A percentile compares a stretch with the other conserved stretches of the same genome.
Conservation (phyloP, 1,140 invertebrate genomes). For the Heterodera carotae region DNA sequence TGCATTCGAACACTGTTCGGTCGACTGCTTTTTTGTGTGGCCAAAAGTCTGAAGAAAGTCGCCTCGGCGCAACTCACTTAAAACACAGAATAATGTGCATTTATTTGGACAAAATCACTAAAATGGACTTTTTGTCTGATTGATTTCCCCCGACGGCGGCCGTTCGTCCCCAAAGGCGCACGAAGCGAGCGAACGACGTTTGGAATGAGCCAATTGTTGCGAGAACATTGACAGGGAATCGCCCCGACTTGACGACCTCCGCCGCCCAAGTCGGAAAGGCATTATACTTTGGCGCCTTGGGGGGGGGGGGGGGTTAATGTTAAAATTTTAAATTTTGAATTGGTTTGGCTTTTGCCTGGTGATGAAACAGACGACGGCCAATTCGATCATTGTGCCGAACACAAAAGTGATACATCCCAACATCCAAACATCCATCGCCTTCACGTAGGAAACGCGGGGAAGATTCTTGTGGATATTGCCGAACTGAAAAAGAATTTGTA, state of each 20-base stretch:
- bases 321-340: too few relatives aligned
- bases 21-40: not conserved
- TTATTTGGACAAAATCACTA: not conserved
- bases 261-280: slow-evolving; percentile 21
- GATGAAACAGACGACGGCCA: slow-evolving; percentile 64
- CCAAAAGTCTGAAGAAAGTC: not conserved
- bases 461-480: slow-evolving; percentile 64
- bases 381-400: slow-evolving; percentile 63
- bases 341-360: slow-evolving; percentile 30
- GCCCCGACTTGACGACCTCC: not conserved
- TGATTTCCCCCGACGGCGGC: not conserved
- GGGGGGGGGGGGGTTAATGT: too few relatives aligned
- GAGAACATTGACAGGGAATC: slow-evolving; percentile 5
- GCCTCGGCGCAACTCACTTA: slow-evolving; percentile 1
- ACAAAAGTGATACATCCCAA: slow-evolving; percentile 64
- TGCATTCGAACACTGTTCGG: slow-evolving; percentile 11
- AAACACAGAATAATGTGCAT: not conserved
- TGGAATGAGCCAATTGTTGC: slow-evolving; percentile 8
- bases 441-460: slow-evolving; percentile 62
- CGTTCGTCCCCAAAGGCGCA: not conserved
- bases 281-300: slow-evolving; percentile 11
- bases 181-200: slow-evolving; percentile 17
- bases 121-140: not conserved
- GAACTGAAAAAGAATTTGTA: slow-evolving; percentile 53
- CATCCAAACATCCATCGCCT: slow-evolving; percentile 65